Evolutionary conservation across 2,113 vertebrate genomes (phyloP), one percentile per base, ranked within the genome.

Genomic region (Percina caprodes): DNA sequence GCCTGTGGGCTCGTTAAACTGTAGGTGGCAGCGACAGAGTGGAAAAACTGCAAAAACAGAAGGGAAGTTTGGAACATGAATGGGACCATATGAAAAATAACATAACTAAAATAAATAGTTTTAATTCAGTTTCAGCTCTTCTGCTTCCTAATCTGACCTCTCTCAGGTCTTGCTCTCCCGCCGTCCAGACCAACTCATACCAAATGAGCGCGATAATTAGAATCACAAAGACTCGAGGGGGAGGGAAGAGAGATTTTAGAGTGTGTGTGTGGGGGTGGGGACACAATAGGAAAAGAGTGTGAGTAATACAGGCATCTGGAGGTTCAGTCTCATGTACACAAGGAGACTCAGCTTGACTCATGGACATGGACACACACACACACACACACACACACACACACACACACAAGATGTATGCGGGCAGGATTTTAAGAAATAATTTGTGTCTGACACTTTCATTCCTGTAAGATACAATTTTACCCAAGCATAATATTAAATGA

Each of bases 131-230:
- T 72, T 19, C 33, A 62, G 39, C 39, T 59, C 63, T 23, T 55
- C 45, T 48, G 68, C 54, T 62, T 81, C 45, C 49, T 69, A 24
- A 56, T 67, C 49, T 71, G 59, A 67, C 26, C 66, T 63, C 46
- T 24, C 63, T 46, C 48, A 6, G 35, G 82, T 74, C 82, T 77
- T 19, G 35, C 67, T 77, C 74, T 72, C 67, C 80, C 63, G 69
- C 70, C 71, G 74, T 85, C 72, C 85, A 83, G 78, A 82, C 83
- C 68, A 24, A 59, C 91, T 88, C 82, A 80, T 84, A 90, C 91
- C 69, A 90, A 92, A 92, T 88, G 83, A 87, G 60, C 54, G 6
- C 24, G 79, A 90, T 94, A 93, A 95, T 94, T 90, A 89, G 49
- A 92, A 89, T 85, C 91, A 88, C 86, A 92, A 86, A 92, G 86